A percentile compares a stretch with the other conserved stretches of the same genome.
These are phyloP conservation scores for Cynaeus angustus DNA, from an alignment of 2,888 invertebrate genomes.

Conservation along the genomic window DNA sequence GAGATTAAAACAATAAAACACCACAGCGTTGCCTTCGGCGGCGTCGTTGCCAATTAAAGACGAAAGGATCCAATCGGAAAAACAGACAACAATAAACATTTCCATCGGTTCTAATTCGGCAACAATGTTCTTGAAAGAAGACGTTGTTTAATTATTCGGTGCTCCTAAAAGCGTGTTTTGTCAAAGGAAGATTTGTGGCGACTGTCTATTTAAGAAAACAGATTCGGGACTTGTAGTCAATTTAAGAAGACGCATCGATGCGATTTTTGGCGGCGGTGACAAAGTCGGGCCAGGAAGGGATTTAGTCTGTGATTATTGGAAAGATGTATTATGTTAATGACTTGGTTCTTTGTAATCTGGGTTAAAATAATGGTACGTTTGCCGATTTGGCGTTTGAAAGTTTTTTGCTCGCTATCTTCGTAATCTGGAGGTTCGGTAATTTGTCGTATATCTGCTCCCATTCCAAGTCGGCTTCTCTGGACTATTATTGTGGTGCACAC, in stretches of 20 bases:
- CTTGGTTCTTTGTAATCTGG: too few species aligned
- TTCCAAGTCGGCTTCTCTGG: slow-evolving; percentile 13
- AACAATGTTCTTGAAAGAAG: slow-evolving; percentile 14
- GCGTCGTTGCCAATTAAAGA: slow-evolving; percentile 41
- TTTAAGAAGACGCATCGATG: slow-evolving; percentile 45
- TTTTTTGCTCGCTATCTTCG: neutral
- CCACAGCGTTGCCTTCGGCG: slow-evolving; percentile 18
- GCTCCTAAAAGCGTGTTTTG: slow-evolving; percentile 46
- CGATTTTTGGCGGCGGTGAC: slow-evolving; percentile 42
- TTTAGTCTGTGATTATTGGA: too few species aligned
- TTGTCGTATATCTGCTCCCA: slow-evolving; percentile 9
- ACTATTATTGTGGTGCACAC: slow-evolving; percentile 15
- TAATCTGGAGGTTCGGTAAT: slow-evolving; percentile 4
- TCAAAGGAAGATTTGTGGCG: slow-evolving; percentile 47
- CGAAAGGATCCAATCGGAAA: slow-evolving; percentile 31
- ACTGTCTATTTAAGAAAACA: slow-evolving; percentile 48
- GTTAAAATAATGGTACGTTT: too few species aligned
- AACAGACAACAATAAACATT: slow-evolving; percentile 35
- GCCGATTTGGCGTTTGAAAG: too few species aligned
- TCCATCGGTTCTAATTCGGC: slow-evolving; percentile 25
- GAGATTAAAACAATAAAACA: slow-evolving; percentile 56
- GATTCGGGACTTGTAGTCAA: slow-evolving; percentile 50
- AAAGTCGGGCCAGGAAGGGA: slow-evolving; percentile 6
- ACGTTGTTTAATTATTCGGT: slow-evolving; percentile 47
- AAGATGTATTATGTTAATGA: too few species aligned